Percentiles rank a stretch among this genome's conserved stretches.
These are phyloP conservation scores for Meandrina meandrites DNA, from an alignment of 92 coral and sea anemone species.

Conservation along the genomic window DNA sequence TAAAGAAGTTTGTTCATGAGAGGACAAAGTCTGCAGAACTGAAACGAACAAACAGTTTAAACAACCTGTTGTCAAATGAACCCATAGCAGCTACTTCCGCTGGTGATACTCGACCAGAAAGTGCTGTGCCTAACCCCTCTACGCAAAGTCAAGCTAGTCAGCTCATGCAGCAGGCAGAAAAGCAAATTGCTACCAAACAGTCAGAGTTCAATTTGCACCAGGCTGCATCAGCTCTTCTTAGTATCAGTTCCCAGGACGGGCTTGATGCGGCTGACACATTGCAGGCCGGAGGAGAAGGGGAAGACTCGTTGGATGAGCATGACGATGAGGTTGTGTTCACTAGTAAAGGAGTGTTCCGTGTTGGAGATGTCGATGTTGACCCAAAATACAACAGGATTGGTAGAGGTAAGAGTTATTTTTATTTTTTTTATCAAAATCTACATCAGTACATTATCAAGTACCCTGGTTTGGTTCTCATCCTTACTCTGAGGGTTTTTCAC, in stretches of 20 bases:
- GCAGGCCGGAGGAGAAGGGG: conserved; percentile 54
- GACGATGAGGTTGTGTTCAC: conserved; percentile 91
- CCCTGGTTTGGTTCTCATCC: not conserved
- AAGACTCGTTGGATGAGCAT: conserved; percentile 60
- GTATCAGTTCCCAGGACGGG: conserved; percentile 87
- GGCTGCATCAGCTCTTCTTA: conserved; percentile 93
- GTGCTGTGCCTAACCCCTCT: not conserved
- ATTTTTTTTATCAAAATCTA: not conserved
- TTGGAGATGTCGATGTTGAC: conserved; percentile 98
- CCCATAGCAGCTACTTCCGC: not conserved
- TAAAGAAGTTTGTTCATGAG: conserved; percentile 85
- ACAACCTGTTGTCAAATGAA: conserved; percentile 16
- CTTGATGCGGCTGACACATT: conserved; percentile 38
- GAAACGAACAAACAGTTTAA: conserved; percentile 49
- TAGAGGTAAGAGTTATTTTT: conserved; percentile 69
- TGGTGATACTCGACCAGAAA: not conserved
- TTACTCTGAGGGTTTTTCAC: too few species aligned
- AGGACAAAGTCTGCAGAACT: conserved; percentile 87
- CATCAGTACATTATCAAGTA: not conserved
- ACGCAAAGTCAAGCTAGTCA: not conserved
- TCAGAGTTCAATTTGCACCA: conserved; percentile 88
- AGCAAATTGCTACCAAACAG: conserved; percentile 14
- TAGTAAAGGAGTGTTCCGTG: conserved; percentile 92
- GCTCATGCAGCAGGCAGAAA: not conserved
- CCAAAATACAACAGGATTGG: conserved; percentile 96